Evolutionary conservation across 1,140 invertebrate genomes (phyloP).

Genomic region (Nomia melanderi): DNA sequence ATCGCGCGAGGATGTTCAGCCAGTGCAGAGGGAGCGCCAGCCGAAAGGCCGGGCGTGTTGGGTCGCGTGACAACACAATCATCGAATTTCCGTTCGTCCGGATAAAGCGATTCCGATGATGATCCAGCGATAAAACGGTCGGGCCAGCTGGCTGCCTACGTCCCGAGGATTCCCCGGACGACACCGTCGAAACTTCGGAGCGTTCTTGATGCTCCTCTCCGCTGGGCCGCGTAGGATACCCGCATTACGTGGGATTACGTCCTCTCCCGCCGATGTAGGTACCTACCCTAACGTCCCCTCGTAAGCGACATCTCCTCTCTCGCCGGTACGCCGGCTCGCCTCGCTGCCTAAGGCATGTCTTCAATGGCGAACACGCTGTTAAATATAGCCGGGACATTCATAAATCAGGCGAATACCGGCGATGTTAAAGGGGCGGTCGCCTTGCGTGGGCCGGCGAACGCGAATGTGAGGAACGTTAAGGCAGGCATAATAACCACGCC

Average conservation of each 20-base stretch:
- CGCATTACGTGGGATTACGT: conserved; percentile 63
- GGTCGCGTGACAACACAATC: neutral
- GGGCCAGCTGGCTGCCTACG: neutral
- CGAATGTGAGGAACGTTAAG: conserved; percentile 63
- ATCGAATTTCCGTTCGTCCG: conserved; percentile 8
- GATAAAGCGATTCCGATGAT: conserved; percentile 3
- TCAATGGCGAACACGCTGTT: conserved; percentile 70
- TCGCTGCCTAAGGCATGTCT: conserved; percentile 69
- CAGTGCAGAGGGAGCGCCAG: too few species aligned
- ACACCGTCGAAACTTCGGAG: conserved; percentile 36
- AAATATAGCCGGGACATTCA: conserved; percentile 71
- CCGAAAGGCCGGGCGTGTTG: too few species aligned
- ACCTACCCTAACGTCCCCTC: conserved; percentile 52
- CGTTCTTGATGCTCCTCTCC: conserved; percentile 1
- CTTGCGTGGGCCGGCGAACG: conserved; percentile 65
- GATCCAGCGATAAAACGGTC: neutral
- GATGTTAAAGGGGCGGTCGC: conserved; percentile 71
- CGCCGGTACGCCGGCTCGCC: conserved; percentile 39
- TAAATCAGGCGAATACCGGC: conserved; percentile 71
- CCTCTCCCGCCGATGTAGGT: conserved; percentile 39
- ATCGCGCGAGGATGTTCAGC: too few species aligned
- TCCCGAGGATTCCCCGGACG: neutral
- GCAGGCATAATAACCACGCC: conserved; percentile 58
- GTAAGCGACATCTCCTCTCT: conserved; percentile 49
- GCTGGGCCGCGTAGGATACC: conserved; percentile 33